A percentile compares a stretch with the other conserved stretches of the same genome.
Evolutionary conservation across 2,797 vertebrate species (phyloP).

Genomic region (Carapus acus): DNA sequence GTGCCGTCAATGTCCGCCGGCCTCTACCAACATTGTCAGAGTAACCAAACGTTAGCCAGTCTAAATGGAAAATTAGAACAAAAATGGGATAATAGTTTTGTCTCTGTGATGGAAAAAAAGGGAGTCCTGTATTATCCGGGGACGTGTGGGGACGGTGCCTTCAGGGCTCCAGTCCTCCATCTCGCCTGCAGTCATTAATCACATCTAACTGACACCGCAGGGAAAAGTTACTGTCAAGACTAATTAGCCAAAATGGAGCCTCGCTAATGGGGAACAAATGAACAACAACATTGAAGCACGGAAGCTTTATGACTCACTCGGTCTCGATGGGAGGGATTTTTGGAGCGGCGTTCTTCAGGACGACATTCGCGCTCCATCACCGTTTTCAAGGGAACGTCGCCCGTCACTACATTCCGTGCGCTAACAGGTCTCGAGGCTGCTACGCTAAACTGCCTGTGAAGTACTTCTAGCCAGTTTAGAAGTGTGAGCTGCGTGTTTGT

Average conservation of each 20-base stretch:
- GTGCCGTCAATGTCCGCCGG: conserved; percentile 10
- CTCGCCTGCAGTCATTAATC: conserved; percentile 70
- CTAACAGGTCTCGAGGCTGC: conserved; percentile 11
- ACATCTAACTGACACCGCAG: conserved; percentile 65
- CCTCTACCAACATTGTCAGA: conserved; percentile 2
- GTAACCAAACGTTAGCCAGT: not conserved
- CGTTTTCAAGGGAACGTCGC: conserved; percentile 27
- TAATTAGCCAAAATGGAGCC: conserved; percentile 68
- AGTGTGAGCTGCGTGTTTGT: not conserved
- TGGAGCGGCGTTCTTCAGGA: conserved; percentile 36
- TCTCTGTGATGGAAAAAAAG: conserved; percentile 21
- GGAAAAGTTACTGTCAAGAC: conserved; percentile 65
- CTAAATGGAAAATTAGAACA: conserved; percentile 3
- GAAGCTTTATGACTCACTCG: conserved; percentile 55
- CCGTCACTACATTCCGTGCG: conserved; percentile 14
- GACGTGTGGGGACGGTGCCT: conserved; percentile 44
- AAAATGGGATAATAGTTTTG: conserved; percentile 22
- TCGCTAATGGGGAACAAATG: conserved; percentile 69
- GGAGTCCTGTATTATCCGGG: conserved; percentile 40
- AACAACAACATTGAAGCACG: conserved; percentile 67
- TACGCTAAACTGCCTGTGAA: not conserved
- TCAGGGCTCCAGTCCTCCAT: conserved; percentile 45
- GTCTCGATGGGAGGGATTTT: conserved; percentile 46
- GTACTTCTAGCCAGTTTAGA: not conserved
- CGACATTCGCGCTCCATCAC: conserved; percentile 38